These are phyloP conservation scores for Prunella fulvescens DNA, from an alignment of 2,113 vertebrate species.

Conservation along the genomic window DNA sequence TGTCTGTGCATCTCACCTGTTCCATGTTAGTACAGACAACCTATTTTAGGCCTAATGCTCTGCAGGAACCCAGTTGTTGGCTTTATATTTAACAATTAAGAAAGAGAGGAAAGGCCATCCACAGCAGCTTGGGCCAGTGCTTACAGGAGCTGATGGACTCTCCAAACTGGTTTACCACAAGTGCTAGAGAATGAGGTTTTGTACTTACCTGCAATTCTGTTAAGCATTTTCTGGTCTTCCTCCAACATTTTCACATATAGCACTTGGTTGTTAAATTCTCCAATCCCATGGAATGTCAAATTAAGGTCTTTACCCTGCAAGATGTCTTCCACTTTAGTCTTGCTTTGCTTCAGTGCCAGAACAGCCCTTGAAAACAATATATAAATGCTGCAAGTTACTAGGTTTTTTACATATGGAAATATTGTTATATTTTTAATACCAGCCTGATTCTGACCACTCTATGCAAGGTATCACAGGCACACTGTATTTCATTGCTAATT, in stretches of 20 bases:
- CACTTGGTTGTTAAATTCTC: constrained; percentile 48
- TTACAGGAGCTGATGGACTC: neutral
- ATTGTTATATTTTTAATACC: neutral
- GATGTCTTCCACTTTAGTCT: constrained; percentile 45
- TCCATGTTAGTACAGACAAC: neutral
- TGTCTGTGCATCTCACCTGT: neutral
- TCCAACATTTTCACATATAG: constrained; percentile 49
- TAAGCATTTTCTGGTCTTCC: neutral
- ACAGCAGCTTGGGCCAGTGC: neutral
- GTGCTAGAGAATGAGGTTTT: neutral
- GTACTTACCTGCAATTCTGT: constrained; percentile 18
- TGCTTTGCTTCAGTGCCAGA: constrained; percentile 47
- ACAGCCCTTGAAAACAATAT: constrained; percentile 5
- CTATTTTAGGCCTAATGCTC: neutral
- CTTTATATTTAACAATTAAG: neutral
- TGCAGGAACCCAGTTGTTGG: neutral
- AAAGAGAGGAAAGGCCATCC: neutral
- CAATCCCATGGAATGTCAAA: constrained; percentile 39
- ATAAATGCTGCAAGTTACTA: neutral
- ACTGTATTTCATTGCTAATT: neutral
- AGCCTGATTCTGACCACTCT: neutral
- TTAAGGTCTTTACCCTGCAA: constrained; percentile 32
- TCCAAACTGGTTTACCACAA: neutral
- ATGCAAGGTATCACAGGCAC: fast-evolving
- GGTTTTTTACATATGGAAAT: neutral